Base-by-base conservation (phyloP, 2,888 invertebrate species). In the Drosophila prolongata region DNA sequence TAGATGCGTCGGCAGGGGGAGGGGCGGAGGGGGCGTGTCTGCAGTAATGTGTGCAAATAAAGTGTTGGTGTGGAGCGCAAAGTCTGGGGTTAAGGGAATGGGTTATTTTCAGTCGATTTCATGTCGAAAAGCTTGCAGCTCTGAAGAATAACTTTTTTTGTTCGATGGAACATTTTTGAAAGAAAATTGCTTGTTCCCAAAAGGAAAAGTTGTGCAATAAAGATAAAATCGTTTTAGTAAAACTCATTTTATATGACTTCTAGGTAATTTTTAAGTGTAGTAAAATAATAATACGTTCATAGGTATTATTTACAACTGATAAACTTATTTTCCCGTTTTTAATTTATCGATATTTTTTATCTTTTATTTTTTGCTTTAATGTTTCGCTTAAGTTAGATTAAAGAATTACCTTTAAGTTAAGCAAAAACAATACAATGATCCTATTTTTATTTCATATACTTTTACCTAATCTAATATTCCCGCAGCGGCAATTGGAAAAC, bases 1-100 rank as follows among this genome's bases (percentile, higher is more conserved):
- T 85, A 87, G 85, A 81, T 89, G 83, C 83, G 76, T 70, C 34
- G 9, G 13, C 27, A 53, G 37, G 13, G 52, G 47, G 37, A n/a
- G 2, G 19, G n/a, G 11, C 11, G 35, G 9, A 24, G 54, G 57
- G 49, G 37, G 27, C 16, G 37, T 44, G 59, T 42, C 71, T 42
- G n/a, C 50, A 43, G 70, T 54, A 64, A 37, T 65, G 57, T 38
- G 54, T 50, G 40, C 55, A 55, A 60, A 43, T 11, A 53, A 44
- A 44, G 42, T 65, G 24, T 58, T 61, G 55, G 58, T 37, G 69
- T 30, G 11, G 40, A 11, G 35, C 13, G 52, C 50, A 52, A 43
- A 13, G 19, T 37, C 16, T 9, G 65, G 65, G 65, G 68, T 53
- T 67, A 65, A 46, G 53, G 38, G 54, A 24, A 16, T 14, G 38